Evolutionary conservation across 2,113 vertebrate genomes (phyloP), one percentile per base, ranked within the genome.

Genomic region (Promerops cafer): DNA sequence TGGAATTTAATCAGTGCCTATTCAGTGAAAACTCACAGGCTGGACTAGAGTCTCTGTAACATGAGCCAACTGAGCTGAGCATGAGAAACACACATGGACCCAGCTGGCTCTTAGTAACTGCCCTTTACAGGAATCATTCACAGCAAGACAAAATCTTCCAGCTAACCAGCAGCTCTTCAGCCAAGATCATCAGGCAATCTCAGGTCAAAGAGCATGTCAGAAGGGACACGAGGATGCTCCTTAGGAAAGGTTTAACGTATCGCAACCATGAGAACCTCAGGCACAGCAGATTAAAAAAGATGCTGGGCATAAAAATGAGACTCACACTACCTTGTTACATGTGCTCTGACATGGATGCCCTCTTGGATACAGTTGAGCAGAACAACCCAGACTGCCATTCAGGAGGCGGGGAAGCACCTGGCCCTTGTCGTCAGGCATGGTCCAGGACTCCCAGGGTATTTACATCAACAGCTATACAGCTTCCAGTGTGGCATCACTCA

Each of bases 221-320:
- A 77, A 87, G 17, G 45, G n/a, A 54, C 39, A 57, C 0, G 0
- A 87, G n/a, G 2, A 7, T 37, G 11, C 12, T 52, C 61, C 39
- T 68, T 42, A n/a, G 37, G n/a, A 60, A 68, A 37, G 42, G 17
- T 72, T 83, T 69, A 60, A 77, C 6, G 1, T 17, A 44, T 2
- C 37, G 24, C 40, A 49, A 13, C 28, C 27, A 24, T 10, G 15
- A 79, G 53, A 72, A 90, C 24, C 23, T 84, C n/a, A 28, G 17
- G 57, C 18, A 64, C 1, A 35, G 70, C 44, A 60, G 24, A 64
- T 42, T 59, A 28, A 68, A 45, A 61, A 8, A 64, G 60, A 87
- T 65, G 33, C 8, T 70, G 42, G 39, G 16, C 11, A 19, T 16
- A 61, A 57, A 86, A 56, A 10, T 2, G 9, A 70, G 54, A 33